phyloP scores from a whole-genome alignment of 2,888 invertebrate genomes.

The Zaprionus bogoriensis region DNA sequence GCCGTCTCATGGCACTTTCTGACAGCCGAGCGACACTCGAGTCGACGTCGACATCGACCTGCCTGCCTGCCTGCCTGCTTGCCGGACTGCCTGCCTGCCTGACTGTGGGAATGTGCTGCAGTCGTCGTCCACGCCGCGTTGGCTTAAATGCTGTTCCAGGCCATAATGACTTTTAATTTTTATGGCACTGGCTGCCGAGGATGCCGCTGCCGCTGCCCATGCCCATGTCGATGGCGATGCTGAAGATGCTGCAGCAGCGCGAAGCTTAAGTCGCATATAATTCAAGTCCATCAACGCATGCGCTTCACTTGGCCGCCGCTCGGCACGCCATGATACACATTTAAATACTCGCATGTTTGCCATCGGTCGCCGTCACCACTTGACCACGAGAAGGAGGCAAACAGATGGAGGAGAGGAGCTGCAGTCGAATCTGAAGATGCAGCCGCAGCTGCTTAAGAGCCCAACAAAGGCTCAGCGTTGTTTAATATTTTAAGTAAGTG shows the following conservation, averaged over 20 bases:
- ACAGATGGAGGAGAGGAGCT: slow-evolving; percentile 16
- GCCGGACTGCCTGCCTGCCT: slow-evolving; percentile 26
- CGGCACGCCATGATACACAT: slow-evolving; percentile 74
- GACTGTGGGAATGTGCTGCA: slow-evolving; percentile 70
- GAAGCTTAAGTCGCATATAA: slow-evolving; percentile 79
- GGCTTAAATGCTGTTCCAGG: slow-evolving; percentile 78
- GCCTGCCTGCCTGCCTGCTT: slow-evolving; percentile 10
- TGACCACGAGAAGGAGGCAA: slow-evolving; percentile 22
- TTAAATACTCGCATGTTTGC: slow-evolving; percentile 70
- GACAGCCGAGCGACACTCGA: slow-evolving; percentile 75
- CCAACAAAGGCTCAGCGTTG: slow-evolving; percentile 65
- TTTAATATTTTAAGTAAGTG: slow-evolving; percentile 76
- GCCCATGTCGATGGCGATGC: slow-evolving; percentile 14
- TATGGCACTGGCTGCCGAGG: slow-evolving; percentile 77
- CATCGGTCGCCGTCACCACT: slow-evolving; percentile 60
- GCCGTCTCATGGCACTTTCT: slow-evolving; percentile 76
- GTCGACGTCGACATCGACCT: slow-evolving; percentile 33
- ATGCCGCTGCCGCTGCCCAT: slow-evolving; percentile 47
- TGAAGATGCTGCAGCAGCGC: slow-evolving; percentile 45
- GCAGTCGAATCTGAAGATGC: slow-evolving; percentile 37
- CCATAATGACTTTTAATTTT: slow-evolving; percentile 79
- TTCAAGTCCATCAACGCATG: slow-evolving; percentile 80
- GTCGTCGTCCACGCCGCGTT: slow-evolving; percentile 35
- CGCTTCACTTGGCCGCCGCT: slow-evolving; percentile 67
- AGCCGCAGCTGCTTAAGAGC: slow-evolving; percentile 53